Evolutionary conservation across 2,888 invertebrate genomes (phyloP).

Genomic region (Liopterus haemorrhoidalis): DNA sequence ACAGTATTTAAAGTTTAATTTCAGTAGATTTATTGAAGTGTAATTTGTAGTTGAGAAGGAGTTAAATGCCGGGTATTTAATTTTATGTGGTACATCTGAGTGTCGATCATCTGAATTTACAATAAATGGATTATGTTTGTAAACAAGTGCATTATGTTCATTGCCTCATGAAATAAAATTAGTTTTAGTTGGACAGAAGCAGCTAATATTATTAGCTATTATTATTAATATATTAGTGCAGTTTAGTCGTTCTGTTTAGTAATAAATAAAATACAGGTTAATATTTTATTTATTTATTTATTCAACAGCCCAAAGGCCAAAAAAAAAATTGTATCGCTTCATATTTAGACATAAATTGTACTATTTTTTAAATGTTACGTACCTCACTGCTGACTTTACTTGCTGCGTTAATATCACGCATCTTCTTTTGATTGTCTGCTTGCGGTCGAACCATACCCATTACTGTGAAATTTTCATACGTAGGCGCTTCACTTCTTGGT

Average conservation of each 20-base stretch:
- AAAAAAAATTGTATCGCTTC: not conserved
- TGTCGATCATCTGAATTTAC: no score
- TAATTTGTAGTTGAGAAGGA: no score
- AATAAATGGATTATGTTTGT: no score
- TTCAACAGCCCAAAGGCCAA: no score
- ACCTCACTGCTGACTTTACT: conserved; percentile 32
- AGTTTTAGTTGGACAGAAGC: not conserved
- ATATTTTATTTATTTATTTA: no score
- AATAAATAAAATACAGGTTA: not conserved
- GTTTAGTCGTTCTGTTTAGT: not conserved
- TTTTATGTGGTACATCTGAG: no score
- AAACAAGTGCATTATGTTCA: no score
- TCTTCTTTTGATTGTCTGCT: conserved; percentile 29
- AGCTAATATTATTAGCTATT: not conserved
- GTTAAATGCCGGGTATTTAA: no score
- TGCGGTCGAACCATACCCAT: conserved; percentile 51
- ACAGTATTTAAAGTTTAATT: no score
- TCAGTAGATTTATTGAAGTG: no score
- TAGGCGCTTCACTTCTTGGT: conserved; percentile 63
- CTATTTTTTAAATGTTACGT: conserved; percentile 10
- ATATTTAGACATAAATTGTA: not conserved
- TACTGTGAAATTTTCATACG: conserved; percentile 65
- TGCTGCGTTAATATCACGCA: conserved; percentile 1
- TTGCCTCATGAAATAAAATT: no score
- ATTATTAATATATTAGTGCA: not conserved